Evolutionary conservation across 2,113 vertebrate genomes (phyloP).

Genomic region (Brachyistius frenatus): DNA sequence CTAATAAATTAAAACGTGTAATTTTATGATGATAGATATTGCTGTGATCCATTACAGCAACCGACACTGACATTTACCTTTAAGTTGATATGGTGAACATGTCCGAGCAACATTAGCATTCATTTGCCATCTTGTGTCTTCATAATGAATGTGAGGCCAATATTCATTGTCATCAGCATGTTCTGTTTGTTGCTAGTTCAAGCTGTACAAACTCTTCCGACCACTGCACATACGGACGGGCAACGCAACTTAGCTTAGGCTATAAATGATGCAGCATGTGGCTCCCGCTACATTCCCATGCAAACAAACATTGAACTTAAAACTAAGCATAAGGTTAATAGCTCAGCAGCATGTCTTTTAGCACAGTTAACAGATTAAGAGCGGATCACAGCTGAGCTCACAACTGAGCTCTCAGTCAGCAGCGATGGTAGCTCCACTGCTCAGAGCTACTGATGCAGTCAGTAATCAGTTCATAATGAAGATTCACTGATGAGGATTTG

Average conservation of each 20-base stretch:
- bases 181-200: constrained; percentile 2
- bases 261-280: too few species aligned
- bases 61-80: background rate
- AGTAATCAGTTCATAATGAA: constrained; percentile 15
- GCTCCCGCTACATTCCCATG: too few species aligned
- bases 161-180: background rate
- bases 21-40: too few species aligned
- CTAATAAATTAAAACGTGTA: too few species aligned
- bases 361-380: constrained; percentile 9
- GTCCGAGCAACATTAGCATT: too few species aligned
- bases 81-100: background rate
- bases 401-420: too few species aligned
- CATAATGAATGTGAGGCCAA: background rate
- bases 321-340: background rate
- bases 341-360: background rate
- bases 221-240: too few species aligned
- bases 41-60: background rate
- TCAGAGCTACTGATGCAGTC: constrained; percentile 1
- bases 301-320: too few species aligned
- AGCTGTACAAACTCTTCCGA: background rate
- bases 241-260: too few species aligned
- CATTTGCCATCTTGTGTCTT: too few species aligned
- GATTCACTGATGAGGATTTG: constrained; percentile 2
- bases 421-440: background rate
- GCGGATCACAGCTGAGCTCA: constrained; percentile 8